phyloP scores from a whole-genome alignment of 2,797 vertebrate genomes.

The Gallinago solitaria region DNA sequence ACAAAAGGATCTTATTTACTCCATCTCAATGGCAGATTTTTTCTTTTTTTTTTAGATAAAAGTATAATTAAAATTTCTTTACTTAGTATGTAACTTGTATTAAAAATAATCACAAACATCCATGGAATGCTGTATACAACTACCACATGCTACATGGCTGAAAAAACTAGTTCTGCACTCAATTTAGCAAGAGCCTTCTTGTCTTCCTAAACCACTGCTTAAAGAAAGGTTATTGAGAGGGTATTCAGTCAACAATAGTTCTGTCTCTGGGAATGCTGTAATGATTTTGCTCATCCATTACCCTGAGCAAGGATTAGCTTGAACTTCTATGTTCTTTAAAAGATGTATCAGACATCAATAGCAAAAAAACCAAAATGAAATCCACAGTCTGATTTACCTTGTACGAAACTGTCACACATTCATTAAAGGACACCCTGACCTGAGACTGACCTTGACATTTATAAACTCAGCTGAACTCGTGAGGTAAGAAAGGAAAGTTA shows the following conservation, averaged over 20 bases:
- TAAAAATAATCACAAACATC: neutral
- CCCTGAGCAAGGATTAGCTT: conserved; percentile 63
- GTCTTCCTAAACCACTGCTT: conserved; percentile 26
- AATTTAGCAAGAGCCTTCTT: conserved; percentile 15
- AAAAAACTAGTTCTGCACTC: conserved; percentile 29
- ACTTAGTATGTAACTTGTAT: neutral
- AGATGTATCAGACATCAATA: conserved; percentile 56
- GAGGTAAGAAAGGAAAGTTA: conserved; percentile 42
- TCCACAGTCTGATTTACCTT: conserved; percentile 14
- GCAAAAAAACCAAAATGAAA: conserved; percentile 55
- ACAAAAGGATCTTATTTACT: conserved; percentile 47
- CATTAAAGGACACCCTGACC: conserved; percentile 64
- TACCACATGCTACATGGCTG: neutral
- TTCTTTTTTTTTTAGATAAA: neutral
- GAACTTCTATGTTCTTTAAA: conserved; percentile 2
- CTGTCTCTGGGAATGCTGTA: conserved; percentile 38
- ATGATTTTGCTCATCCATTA: conserved; percentile 59
- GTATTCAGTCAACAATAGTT: conserved; percentile 67
- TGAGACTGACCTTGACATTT: conserved; percentile 68
- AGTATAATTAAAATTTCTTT: conserved; percentile 1
- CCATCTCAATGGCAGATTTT: neutral
- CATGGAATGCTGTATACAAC: neutral
- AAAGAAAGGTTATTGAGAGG: conserved; percentile 69
- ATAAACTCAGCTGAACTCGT: conserved; percentile 59
- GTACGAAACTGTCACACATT: conserved; percentile 53